These are phyloP conservation scores for Lydus trimaculatus DNA, from an alignment of 2,888 invertebrate genomes.

Conservation along the genomic window DNA sequence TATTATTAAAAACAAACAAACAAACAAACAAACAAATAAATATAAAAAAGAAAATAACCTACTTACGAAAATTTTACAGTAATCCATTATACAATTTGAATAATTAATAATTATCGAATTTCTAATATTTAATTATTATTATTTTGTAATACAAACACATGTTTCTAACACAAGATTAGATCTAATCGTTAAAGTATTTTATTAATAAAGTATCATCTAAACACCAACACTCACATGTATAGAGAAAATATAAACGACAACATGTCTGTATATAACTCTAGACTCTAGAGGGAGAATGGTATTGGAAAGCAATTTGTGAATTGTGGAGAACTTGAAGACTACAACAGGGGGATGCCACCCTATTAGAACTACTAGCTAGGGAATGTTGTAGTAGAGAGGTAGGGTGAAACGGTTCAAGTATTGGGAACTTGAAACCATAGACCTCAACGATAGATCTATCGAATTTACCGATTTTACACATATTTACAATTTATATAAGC, in stretches of 20 bases:
- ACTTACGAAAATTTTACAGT: not conserved
- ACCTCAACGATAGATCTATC: slow-evolving; percentile 12
- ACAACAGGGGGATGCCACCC: slow-evolving; percentile 51
- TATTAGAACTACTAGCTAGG: slow-evolving; percentile 46
- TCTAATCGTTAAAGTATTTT: slow-evolving; percentile 32
- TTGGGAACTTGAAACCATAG: slow-evolving; percentile 18
- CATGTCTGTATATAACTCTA: slow-evolving; percentile 32
- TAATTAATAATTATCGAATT: not conserved
- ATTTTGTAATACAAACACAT: not conserved
- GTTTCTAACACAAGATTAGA: slow-evolving; percentile 26
- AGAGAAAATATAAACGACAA: slow-evolving; percentile 22
- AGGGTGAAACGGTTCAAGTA: slow-evolving; percentile 7
- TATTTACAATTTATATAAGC: not conserved
- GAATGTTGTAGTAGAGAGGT: slow-evolving; percentile 39
- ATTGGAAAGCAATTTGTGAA: slow-evolving; percentile 61
- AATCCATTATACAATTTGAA: not conserved
- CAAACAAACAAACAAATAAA: not conserved
- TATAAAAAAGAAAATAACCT: not conserved
- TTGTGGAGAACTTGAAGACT: slow-evolving; percentile 56
- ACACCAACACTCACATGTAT: slow-evolving; percentile 9
- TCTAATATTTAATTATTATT: not conserved
- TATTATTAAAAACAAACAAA: not conserved
- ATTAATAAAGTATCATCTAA: slow-evolving; percentile 25
- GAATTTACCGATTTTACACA: slow-evolving; percentile 7
- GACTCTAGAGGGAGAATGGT: slow-evolving; percentile 46